Evolutionary conservation across 2,113 vertebrate genomes (phyloP).

Genomic region (Emydocephalus ijimae): DNA sequence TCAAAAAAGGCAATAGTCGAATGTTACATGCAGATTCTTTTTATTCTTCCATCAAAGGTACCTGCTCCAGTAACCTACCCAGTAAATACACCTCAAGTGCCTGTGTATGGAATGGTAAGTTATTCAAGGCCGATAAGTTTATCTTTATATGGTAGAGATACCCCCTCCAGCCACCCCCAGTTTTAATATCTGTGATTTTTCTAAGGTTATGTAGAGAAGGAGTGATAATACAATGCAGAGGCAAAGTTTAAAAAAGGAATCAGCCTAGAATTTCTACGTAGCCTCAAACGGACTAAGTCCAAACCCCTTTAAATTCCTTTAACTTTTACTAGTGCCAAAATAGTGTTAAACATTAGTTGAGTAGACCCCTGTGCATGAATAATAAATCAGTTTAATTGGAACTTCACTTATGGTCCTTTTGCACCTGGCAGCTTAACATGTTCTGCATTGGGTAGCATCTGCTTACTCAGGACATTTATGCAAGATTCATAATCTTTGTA

Average conservation of each 20-base stretch:
- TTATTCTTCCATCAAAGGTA: slow-evolving; percentile 58
- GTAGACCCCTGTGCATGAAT: neutral
- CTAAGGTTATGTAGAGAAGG: neutral
- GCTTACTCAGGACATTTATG: neutral
- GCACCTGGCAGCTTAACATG: neutral
- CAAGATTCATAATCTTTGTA: neutral
- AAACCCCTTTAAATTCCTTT: neutral
- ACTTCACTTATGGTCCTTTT: neutral
- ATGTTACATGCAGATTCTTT: slow-evolving; percentile 14
- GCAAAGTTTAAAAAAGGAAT: neutral
- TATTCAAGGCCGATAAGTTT: neutral
- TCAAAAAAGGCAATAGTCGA: neutral
- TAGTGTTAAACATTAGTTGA: neutral
- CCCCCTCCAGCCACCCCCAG: neutral
- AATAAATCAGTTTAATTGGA: neutral
- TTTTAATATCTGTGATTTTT: neutral
- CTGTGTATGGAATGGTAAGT: slow-evolving; percentile 90
- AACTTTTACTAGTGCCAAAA: neutral
- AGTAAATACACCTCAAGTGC: slow-evolving; percentile 88
- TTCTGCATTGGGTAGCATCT: neutral
- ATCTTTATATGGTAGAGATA: neutral
- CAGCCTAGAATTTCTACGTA: neutral
- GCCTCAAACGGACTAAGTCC: neutral
- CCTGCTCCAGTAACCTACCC: slow-evolving; percentile 83
- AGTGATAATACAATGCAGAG: neutral